These are phyloP conservation scores for Steatornis caripensis DNA, from an alignment of 2,113 vertebrate genomes.

Conservation along the genomic window DNA sequence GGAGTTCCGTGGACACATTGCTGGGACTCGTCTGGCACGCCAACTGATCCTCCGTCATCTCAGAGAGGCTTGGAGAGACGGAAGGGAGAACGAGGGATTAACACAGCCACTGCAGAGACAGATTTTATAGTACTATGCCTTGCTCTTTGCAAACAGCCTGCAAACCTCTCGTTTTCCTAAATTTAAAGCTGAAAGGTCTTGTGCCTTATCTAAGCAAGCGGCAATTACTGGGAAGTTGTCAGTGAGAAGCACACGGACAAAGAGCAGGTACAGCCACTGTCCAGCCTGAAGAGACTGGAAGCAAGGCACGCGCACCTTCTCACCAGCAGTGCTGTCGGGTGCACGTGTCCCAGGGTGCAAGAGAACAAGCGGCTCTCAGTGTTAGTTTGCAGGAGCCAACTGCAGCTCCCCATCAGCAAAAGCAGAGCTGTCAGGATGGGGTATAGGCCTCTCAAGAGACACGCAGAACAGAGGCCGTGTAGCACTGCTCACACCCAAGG, in stretches of 20 bases:
- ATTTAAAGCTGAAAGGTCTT: background rate
- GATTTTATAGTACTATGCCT: background rate
- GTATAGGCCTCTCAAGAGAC: background rate
- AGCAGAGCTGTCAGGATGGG: background rate
- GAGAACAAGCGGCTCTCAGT: background rate
- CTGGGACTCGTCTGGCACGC: slow-evolving; percentile 83
- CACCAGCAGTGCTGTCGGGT: background rate
- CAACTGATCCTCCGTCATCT: slow-evolving; percentile 77
- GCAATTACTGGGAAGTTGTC: background rate
- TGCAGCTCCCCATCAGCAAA: background rate
- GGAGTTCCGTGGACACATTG: slow-evolving; percentile 74
- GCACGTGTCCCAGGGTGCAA: fast-evolving
- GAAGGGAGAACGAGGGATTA: background rate
- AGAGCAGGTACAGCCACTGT: background rate
- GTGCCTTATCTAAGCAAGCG: background rate
- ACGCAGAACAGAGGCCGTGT: background rate
- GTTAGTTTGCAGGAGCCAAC: background rate
- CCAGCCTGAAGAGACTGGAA: background rate
- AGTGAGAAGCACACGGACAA: background rate
- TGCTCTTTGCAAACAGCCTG: background rate
- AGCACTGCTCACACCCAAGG: background rate
- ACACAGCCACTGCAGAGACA: background rate
- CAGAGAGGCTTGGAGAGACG: slow-evolving; percentile 70
- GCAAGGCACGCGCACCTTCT: background rate
- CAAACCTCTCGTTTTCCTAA: background rate